Evolutionary conservation across 2,113 vertebrate genomes (phyloP).

Genomic region (Brevimyrus niger): DNA sequence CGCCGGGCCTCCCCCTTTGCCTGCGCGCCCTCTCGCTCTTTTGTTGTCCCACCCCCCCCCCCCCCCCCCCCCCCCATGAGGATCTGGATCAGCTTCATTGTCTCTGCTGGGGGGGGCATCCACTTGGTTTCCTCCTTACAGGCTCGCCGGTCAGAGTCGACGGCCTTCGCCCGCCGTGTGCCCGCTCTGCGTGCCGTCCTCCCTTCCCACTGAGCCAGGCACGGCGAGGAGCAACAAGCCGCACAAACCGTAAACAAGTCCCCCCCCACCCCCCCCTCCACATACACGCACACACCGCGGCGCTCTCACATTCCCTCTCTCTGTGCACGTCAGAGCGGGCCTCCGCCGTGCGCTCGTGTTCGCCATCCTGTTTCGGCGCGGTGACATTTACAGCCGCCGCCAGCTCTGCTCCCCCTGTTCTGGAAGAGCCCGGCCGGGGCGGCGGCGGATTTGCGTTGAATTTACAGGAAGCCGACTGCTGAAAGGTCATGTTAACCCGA

Average conservation of each 20-base stretch:
- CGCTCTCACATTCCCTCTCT: not conserved
- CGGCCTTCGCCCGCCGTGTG: not conserved
- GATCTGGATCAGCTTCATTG: not conserved
- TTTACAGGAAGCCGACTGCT: not conserved
- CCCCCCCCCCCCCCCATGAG: not conserved
- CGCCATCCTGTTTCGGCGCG: not conserved
- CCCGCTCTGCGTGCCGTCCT: not conserved
- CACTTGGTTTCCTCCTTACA: not conserved
- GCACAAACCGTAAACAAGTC: conserved; percentile 7
- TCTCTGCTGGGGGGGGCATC: not conserved
- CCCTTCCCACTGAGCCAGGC: not conserved
- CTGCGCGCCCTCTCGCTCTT: too few relatives aligned
- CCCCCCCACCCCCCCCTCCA: not conserved
- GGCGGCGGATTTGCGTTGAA: not conserved
- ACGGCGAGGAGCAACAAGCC: not conserved
- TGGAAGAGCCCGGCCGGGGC: not conserved
- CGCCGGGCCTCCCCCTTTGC: too few relatives aligned
- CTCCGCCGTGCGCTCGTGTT: not conserved
- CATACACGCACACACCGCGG: conserved; percentile 1
- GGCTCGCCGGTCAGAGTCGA: not conserved
- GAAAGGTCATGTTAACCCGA: not conserved
- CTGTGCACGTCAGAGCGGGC: not conserved
- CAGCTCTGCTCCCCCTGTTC: not conserved
- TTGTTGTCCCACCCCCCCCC: too few relatives aligned
- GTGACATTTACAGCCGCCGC: not conserved